These are phyloP conservation scores for Plagiodera versicolora DNA, from an alignment of 2,888 invertebrate genomes.

Conservation along the genomic window DNA sequence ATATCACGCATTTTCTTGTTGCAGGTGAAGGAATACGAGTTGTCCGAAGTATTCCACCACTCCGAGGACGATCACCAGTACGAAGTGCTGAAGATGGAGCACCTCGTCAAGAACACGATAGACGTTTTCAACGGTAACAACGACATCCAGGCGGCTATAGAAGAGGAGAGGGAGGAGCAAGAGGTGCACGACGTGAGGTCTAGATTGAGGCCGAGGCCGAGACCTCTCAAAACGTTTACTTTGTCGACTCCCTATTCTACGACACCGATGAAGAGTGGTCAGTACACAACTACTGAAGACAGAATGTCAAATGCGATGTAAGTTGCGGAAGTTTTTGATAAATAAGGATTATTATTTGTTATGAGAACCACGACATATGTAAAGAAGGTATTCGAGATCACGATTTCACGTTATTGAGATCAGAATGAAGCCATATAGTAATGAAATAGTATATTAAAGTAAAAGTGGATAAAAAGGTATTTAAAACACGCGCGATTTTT, in stretches of 20 bases:
- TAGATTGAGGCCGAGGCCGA: slow-evolving; percentile 37
- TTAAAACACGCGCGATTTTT: no score
- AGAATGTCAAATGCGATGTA: slow-evolving; percentile 49
- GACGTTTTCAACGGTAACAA: slow-evolving; percentile 66
- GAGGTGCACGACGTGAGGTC: slow-evolving; percentile 51
- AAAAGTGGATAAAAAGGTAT: no score
- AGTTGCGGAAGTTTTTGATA: no score
- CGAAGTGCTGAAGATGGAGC: slow-evolving; percentile 69
- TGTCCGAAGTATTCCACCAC: slow-evolving; percentile 84
- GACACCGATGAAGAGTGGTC: slow-evolving; percentile 33
- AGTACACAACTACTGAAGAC: slow-evolving; percentile 42
- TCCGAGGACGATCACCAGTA: slow-evolving; percentile 76
- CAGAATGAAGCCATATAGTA: no score
- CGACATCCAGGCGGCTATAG: slow-evolving; percentile 77
- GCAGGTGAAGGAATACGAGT: slow-evolving; percentile 86
- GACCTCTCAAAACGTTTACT: slow-evolving; percentile 41
- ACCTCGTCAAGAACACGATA: slow-evolving; percentile 60
- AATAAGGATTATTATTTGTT: no score
- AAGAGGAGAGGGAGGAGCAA: slow-evolving; percentile 73
- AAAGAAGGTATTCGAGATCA: no score
- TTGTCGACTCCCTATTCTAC: slow-evolving; percentile 37
- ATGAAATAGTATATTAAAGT: no score
- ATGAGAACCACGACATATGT: no score
- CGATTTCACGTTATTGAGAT: no score
- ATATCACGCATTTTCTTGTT: no score